Evolutionary conservation across 2,797 vertebrate species (phyloP), one percentile per base, ranked within the genome.

Genomic region (Pitangus sulphuratus): DNA sequence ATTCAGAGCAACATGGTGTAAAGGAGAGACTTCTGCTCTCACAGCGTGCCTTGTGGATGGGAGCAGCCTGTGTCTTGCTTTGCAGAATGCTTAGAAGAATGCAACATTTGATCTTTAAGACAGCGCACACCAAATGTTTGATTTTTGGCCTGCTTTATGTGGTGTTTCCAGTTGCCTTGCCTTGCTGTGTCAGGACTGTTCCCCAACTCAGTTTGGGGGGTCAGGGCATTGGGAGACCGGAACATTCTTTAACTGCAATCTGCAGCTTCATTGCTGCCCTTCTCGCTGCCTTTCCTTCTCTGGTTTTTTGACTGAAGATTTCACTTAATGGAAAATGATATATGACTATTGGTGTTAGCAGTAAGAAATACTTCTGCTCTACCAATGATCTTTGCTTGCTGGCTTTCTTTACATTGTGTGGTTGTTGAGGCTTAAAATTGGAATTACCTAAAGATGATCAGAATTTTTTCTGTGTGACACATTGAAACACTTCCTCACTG

Each of bases 371-470:
- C 24, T 87, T 68, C 30, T 3, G 8, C 51, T 89, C 88, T 86
- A 54, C 61, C 33, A 17, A 0, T 53, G 39, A 53, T 45, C 22
- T 82, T 90, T 86, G 33, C 58, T 93, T 3, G 1, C 37, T 81
- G 40, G 6, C 54, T 88, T 81, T 53, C 45, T 84, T 76, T 81
- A 30, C 1, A 2, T 22, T 62, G 22, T 71, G 80, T 84, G 58
- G 44, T 78, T 89, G 57, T 8, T 79, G 84, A 89, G 31, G 66
- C 84, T 86, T 90, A 69, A 90, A 92, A 86, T 69, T 37, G 30
- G 35, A 69, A 57, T 83, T 7, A 11, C 47, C 48, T 47, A 31
- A 87, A 76, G 45, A 57, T 71, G 21, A 39, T n/a, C 0, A 11
- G 30, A 65, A 21, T 56, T 84, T 84, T 93, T 88, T 50, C 31